Base-by-base conservation (phyloP, 2,888 invertebrate species). In the Drosophila mayaguana region DNA sequence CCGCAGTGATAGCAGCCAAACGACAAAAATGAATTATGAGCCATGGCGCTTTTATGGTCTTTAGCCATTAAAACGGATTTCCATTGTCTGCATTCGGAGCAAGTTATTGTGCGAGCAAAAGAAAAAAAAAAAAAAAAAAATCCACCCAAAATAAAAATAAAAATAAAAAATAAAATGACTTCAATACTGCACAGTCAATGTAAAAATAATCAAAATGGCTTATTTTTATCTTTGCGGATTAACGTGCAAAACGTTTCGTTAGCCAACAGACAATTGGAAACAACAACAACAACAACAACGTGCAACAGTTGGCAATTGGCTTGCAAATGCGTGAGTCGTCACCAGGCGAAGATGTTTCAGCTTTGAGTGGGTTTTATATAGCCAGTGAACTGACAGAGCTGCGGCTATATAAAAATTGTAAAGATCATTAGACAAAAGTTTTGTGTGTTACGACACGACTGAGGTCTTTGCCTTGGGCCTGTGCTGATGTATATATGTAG, bases 11-110 rank as follows among this genome's bases (percentile, higher is more conserved):
- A 63, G 55, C 45, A 51, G 55, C 53, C 40, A 46, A 56, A 59
- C 73, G 75, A 78, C 69, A 78, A 42, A 78, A 50, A 81, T 86
- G 84, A 84, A 83, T 84, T 84, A 84, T 88, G 86, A 72, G 71
- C 86, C 86, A 81, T 83, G 86, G 76, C 78, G 86, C 83, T 76
- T 85, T 84, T 86, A 88, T 86, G 75, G 81, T 75, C 71, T 80
- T 63, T 61, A 70, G 75, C 78, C 78, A 88, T 88, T 86, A 83
- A 75, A 83, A 78, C 83, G 53, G 76, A 88, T 83, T 88, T 85
- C 76, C 76, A 86, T 88, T 85, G 88, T 88, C 71, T 78, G 61
- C 48, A 51, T 59, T 62, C 63, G 43, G 57, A 55, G 54, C 64
- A 57, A 61, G 71, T 54, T 72, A 54, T 68, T 54, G 71, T 60